Evolutionary conservation across 2,113 vertebrate genomes (phyloP).

Genomic region (Ophthalmolycus amberensis): DNA sequence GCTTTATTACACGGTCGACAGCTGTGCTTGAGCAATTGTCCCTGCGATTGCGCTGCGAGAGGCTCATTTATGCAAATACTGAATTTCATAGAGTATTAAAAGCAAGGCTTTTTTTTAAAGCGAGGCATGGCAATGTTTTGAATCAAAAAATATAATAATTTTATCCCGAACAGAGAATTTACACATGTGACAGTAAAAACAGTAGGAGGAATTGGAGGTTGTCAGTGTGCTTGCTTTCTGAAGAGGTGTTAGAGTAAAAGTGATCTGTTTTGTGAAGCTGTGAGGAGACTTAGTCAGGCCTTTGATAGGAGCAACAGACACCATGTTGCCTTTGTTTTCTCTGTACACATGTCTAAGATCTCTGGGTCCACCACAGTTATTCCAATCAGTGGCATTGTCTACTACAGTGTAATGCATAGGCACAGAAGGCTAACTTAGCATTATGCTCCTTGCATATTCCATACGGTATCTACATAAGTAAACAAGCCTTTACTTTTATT

Average conservation of each 20-base stretch:
- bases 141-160: neutral
- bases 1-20: constrained; percentile 9
- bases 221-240: constrained; percentile 3
- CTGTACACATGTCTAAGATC: constrained; percentile 5
- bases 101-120: neutral
- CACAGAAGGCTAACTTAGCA: neutral
- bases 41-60: too few relatives aligned
- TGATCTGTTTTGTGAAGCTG: constrained; percentile 10
- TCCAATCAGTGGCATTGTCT: neutral
- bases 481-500: neutral
- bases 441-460: neutral
- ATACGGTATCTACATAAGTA: neutral
- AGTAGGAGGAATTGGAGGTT: neutral
- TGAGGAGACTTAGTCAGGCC: constrained; percentile 16
- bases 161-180: neutral
- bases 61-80: neutral
- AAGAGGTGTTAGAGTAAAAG: constrained; percentile 5
- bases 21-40: neutral
- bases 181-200: neutral
- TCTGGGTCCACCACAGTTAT: constrained; percentile 21
- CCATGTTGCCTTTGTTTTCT: constrained; percentile 38
- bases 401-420: neutral
- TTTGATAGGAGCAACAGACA: constrained; percentile 47
- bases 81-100: neutral
- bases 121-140: neutral